Base-by-base conservation (phyloP, 2,113 vertebrate species). In the Melanerpes formicivorus region DNA sequence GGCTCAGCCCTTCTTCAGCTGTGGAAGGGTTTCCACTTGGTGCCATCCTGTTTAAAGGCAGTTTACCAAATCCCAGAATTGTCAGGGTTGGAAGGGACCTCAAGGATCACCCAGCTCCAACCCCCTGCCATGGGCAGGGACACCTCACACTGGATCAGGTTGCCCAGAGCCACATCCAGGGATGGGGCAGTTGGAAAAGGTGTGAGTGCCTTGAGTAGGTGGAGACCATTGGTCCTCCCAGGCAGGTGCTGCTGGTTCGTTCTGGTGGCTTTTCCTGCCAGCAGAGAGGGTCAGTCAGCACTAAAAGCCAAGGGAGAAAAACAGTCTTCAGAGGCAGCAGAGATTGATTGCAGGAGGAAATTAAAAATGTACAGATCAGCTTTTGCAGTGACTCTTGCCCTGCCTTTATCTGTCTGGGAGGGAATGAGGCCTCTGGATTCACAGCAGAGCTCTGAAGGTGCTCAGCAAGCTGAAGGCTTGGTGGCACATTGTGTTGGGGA, bases 401-500 rank as follows among this genome's bases (percentile, higher is more conserved):
- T 90, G 86, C 52, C 52, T 94, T 44, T 32, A 4, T 34, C 60
- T 63, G 5, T 48, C 18, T 17, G 12, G 8, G 8, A 12, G 17
- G 19, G 66, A 82, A n/a, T 9, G n/a, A 88, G 50, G 55, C 46
- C 58, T 73, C 66, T 3, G 32, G 22, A 80, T 42, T 67, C 74
- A 82, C 42, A 11, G 1, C 2, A 1, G 71, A n/a, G 60, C 5
- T 58, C 91, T 88, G 60, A 23, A 69, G 66, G 67, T 27, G 48
- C 87, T 89, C 32, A 13, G 87, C 50, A 83, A 80, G 74, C 77
- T 62, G 58, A 80, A 90, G 74, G 40, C 16, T 29, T 40, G 60
- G 50, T 1, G 0, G 5, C 6, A 2, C 15, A 9, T 21, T 0
- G 0, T 37, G 54, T 11, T 59, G 54, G 58, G 22, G 60, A 86